These are phyloP conservation scores for Colletes latitarsis DNA, from an alignment of 1,140 invertebrate species.

Conservation along the genomic window DNA sequence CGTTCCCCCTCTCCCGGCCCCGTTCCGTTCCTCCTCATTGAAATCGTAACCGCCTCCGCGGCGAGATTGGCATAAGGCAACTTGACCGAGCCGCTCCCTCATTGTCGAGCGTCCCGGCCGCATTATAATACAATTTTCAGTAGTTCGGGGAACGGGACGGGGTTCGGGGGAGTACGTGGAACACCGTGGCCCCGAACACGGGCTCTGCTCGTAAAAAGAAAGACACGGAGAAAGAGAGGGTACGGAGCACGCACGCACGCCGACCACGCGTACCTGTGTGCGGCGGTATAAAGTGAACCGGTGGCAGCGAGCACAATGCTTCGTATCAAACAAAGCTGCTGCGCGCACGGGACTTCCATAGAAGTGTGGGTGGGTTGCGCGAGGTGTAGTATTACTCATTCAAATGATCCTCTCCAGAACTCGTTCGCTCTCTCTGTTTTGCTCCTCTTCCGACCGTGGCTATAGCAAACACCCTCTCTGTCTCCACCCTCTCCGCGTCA, in stretches of 20 bases:
- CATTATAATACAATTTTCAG: slow-evolving; percentile 81
- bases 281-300: slow-evolving; percentile 76
- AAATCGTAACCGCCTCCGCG: slow-evolving; percentile 76
- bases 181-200: background rate
- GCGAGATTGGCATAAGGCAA: slow-evolving; percentile 80
- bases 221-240: slow-evolving; percentile 41
- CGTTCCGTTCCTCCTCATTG: slow-evolving; percentile 23
- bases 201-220: slow-evolving; percentile 32
- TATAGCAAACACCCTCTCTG: slow-evolving; percentile 36
- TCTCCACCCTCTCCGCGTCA: slow-evolving; percentile 39
- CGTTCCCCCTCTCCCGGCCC: too few species aligned
- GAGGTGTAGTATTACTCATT: slow-evolving; percentile 82
- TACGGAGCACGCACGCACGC: slow-evolving; percentile 6
- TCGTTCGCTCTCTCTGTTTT: slow-evolving; percentile 42
- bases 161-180: background rate
- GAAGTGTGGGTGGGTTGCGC: slow-evolving; percentile 78
- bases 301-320: slow-evolving; percentile 78
- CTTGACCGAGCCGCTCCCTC: slow-evolving; percentile 70
- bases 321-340: slow-evolving; percentile 80
- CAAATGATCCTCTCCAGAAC: slow-evolving; percentile 78
- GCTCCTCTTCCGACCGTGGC: slow-evolving; percentile 20
- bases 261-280: slow-evolving; percentile 29
- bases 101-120: slow-evolving; percentile 73
- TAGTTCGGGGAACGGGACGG: slow-evolving; percentile 53
- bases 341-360: slow-evolving; percentile 70